Percentiles rank a stretch among this genome's conserved stretches.
Evolutionary conservation across 2,113 vertebrate genomes (phyloP).

Genomic region (Lagopus muta): DNA sequence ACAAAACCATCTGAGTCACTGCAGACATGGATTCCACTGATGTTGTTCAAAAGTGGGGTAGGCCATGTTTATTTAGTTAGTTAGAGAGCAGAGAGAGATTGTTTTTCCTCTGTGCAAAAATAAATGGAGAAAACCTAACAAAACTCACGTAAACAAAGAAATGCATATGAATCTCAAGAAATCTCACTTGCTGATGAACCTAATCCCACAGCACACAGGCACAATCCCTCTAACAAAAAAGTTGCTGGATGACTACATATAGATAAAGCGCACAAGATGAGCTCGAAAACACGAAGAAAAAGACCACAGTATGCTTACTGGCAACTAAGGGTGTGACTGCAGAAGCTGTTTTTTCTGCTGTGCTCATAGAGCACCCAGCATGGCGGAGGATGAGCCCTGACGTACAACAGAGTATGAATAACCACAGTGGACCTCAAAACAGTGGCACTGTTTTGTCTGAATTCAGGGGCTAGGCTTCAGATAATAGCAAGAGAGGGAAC

Average conservation of each 20-base stretch:
- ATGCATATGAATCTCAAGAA: not conserved
- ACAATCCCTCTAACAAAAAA: not conserved
- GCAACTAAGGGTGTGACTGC: not conserved
- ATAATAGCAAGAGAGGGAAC: fast-evolving
- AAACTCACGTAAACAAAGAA: not conserved
- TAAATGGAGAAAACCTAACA: not conserved
- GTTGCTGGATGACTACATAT: fast-evolving
- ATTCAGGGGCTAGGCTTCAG: not conserved
- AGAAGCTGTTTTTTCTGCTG: not conserved
- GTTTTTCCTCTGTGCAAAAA: not conserved
- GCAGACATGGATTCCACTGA: conserved; percentile 38
- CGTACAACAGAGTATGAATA: fast-evolving
- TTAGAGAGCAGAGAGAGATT: not conserved
- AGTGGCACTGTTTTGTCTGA: not conserved
- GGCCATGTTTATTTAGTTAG: conserved; percentile 23
- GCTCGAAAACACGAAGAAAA: not conserved
- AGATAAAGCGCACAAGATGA: not conserved
- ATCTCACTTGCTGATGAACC: not conserved
- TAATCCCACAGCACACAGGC: not conserved
- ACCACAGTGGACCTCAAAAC: not conserved
- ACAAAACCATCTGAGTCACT: conserved; percentile 42
- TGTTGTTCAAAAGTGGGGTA: conserved; percentile 18
- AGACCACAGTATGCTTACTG: not conserved
- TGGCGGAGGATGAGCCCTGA: fast-evolving
- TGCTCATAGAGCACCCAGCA: not conserved